Percentiles rank a stretch among this genome's conserved stretches.
Conservation (phyloP, 2,113 vertebrate species). For the Polypterus senegalus region DNA sequence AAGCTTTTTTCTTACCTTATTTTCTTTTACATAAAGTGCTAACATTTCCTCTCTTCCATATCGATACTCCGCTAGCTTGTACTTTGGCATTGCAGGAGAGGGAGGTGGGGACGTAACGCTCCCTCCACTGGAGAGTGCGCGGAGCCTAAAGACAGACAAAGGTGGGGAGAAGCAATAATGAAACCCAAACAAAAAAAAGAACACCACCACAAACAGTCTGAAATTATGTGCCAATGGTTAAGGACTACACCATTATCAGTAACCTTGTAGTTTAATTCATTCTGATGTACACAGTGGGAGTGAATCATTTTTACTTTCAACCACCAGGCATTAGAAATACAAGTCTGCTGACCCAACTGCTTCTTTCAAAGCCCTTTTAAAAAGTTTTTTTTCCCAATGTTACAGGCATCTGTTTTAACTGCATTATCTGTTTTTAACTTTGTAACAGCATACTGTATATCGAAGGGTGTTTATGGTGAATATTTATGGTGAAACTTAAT, state of each 20-base stretch:
- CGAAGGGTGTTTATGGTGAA: too few species aligned
- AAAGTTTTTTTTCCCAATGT: too few species aligned
- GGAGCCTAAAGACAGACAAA: constrained; percentile 50
- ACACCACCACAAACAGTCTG: not conserved
- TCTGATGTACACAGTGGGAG: not conserved
- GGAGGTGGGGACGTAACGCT: constrained; percentile 77
- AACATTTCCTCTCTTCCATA: constrained; percentile 90
- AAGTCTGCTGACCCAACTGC: too few species aligned
- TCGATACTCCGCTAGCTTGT: constrained; percentile 86
- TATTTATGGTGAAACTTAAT: too few species aligned
- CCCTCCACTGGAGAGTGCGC: constrained; percentile 79
- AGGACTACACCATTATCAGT: not conserved
- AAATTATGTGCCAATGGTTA: not conserved
- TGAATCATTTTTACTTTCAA: not conserved
- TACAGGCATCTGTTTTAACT: too few species aligned
- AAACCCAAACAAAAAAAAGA: not conserved
- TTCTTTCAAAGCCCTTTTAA: too few species aligned
- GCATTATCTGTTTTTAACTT: too few species aligned
- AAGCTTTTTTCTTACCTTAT: constrained; percentile 52
- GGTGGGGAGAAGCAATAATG: not conserved
- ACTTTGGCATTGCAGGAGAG: constrained; percentile 88
- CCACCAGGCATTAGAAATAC: too few species aligned
- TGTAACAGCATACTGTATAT: too few species aligned
- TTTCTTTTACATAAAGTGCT: constrained; percentile 88
- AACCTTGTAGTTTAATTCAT: too few species aligned